Base-by-base conservation (phyloP, 1,140 invertebrate species). In the Saxidomus purpurata region DNA sequence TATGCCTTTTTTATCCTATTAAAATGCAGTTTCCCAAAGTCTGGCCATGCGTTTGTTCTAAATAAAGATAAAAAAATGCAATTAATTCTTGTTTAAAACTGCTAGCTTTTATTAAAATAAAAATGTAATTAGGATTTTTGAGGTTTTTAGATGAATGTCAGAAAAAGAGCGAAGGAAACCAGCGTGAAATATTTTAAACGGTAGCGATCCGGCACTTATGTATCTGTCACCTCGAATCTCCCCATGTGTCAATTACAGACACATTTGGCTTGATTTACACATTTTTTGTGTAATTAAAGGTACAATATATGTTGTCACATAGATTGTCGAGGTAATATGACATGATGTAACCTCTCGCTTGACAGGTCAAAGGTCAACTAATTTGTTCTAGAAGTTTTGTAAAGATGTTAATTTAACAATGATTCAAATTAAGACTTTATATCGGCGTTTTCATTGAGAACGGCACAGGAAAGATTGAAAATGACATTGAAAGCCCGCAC, bases 241-340 rank as follows among this genome's bases (percentile, higher is more conserved):
- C 22, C 43, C 0, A 55, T 55, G 22, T 79, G 76, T 79, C 76
- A 79, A 36, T 52, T 47, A 79, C 28, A 79, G 49, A 55, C 47
- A 55, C 17, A 34, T 31, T 52, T 52, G 4, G 28, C 31, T 79
- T 79, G 76, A 79, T 79, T 79, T 79, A 79, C 47, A 52, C 47
- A 79, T 15, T 79, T 43, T 79, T 55, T 49, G 67, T 49, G 74
- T 77, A 77, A 40, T 49, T 77, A 47, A 47, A 49, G 31, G 28
- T 34, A 52, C 31, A 52, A 34, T 31, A 15, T 34, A 6, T 8
- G 11, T 25, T 79, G 43, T 79, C 47, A 52, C 15, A n/a, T 3
- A 52, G 25, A 79, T 79, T 79, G 76, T 79, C 25, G 15, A 55
- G 28, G 28, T 36, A 40, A 79, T 31, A 17, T 52, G 47, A 55